A percentile compares a stretch with the other conserved stretches of the same genome.
Conservation (phyloP, 2,888 invertebrate genomes). For the Amorpha juglandis region DNA sequence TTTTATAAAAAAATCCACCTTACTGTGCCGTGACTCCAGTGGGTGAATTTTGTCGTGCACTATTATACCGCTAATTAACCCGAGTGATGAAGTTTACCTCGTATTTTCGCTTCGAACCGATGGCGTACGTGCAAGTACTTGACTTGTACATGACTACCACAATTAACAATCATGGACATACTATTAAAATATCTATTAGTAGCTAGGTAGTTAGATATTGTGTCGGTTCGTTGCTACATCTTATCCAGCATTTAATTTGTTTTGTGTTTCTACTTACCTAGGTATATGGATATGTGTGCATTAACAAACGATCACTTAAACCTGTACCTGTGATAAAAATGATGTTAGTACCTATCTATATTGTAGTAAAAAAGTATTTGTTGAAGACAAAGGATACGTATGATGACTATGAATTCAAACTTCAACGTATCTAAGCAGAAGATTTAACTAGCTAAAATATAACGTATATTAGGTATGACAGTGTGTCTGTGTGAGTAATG, state of each 20-base stretch:
- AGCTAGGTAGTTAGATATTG: neutral
- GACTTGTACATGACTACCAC: neutral
- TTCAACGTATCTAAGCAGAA: conserved; percentile 36
- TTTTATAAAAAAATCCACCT: conserved; percentile 7
- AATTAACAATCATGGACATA: neutral
- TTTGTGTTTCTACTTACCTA: too few relatives aligned
- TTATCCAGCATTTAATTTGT: too few relatives aligned
- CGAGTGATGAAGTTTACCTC: conserved; percentile 13
- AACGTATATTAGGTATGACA: conserved; percentile 45
- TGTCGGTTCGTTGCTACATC: neutral
- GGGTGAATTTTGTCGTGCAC: conserved; percentile 10
- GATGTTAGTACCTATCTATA: conserved; percentile 37
- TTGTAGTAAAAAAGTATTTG: conserved; percentile 42
- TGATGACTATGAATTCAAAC: conserved; percentile 21
- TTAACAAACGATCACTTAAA: neutral
- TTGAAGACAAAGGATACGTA: conserved; percentile 42
- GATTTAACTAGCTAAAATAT: conserved; percentile 43
- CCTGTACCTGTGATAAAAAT: conserved; percentile 28
- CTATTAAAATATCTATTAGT: neutral
- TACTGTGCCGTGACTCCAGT: neutral
- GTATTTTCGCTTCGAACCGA: neutral
- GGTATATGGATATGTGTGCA: neutral
- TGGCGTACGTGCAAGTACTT: conserved; percentile 4
- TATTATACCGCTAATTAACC: conserved; percentile 2
- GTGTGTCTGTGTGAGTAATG: conserved; percentile 29